Percentiles rank a stretch among this genome's conserved stretches.
phyloP scores from a whole-genome alignment of 35 echinoderm and acorn worm species.

The Acanthaster planci region DNA sequence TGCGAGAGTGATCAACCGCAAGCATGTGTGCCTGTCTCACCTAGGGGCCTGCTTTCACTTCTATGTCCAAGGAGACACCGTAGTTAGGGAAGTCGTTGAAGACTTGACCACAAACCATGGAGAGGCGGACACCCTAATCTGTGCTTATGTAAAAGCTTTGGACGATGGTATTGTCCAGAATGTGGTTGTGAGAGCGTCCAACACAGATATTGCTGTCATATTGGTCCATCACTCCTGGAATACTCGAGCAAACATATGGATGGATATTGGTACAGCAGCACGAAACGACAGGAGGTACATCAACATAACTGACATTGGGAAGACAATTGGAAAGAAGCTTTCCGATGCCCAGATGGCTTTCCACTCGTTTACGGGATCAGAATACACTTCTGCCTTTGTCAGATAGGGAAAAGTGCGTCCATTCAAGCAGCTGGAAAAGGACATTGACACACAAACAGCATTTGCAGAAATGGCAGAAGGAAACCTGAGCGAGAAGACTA shows the following conservation, averaged over 20 bases:
- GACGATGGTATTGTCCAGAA: not conserved
- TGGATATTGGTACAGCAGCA: conserved; percentile 42
- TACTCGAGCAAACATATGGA: not conserved
- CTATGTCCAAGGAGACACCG: not conserved
- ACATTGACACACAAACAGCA: not conserved
- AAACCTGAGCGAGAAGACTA: not conserved
- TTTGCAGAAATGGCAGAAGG: not conserved
- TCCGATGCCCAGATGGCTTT: conserved; percentile 30
- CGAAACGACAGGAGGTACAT: conserved; percentile 62
- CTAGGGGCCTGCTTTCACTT: not conserved
- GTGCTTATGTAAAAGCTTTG: not conserved
- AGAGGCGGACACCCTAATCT: not conserved
- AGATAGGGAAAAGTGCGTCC: not conserved
- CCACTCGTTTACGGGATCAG: not conserved
- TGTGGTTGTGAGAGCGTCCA: not conserved
- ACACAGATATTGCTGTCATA: not conserved
- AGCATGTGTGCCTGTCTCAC: not conserved
- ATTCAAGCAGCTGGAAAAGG: not conserved
- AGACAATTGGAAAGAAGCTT: conserved; percentile 27
- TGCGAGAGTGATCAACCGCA: not conserved
- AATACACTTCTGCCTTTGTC: not conserved
- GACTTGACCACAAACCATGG: not conserved
- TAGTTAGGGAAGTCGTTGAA: not conserved
- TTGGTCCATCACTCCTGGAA: not conserved
- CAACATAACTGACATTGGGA: conserved; percentile 43